Base-by-base conservation (phyloP, 2,888 invertebrate genomes). In the Schrankia costaestrigalis region DNA sequence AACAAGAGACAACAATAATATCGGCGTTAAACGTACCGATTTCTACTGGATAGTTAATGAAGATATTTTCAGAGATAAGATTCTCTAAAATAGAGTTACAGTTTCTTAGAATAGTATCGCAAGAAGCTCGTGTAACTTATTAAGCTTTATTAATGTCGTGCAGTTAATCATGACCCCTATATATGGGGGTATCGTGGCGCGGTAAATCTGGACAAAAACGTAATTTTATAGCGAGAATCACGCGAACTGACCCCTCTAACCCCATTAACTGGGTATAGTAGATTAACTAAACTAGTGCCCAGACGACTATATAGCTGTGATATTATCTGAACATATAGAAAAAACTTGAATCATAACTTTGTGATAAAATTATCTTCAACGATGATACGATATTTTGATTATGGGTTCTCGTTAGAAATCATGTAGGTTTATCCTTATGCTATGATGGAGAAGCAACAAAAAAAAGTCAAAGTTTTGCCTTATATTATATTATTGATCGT, bases 141-240 rank as follows among this genome's bases (percentile, higher is more conserved):
- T 78, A 81, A 71, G 67, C 67, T 69, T 73, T 79, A 79, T 42
- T 80, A 78, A 78, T 76, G 70, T 63, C 64, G 72, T 74, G 71
- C 71, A 67, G 69, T 77, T 75, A 55, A 73, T 76, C 74, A 69
- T 82, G 83, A 78, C 82, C 81, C 63, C 66, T 67, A 64, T 77
- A 70, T 63, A 65, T 59, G 70, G 71, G 70, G 62, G 65, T 74
- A 71, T 73, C 72, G 71, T 60, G 60, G 67, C 49, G 51, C 58
- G 63, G 76, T 74, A 77, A 80, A 80, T 79, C 77, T 71, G 69
- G 65, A 71, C 78, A 73, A 83, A 82, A 81, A 78, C 65, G 69
- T 72, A 69, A 67, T 68, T 82, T 79, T 80, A 82, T 78, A 67
- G 79, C 62, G 58, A 43, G 69, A 66, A 78, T 79, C 84, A 85